Evolutionary conservation across 2,113 vertebrate species (phyloP), one percentile per base, ranked within the genome.

Genomic region (Raphicerus campestris): DNA sequence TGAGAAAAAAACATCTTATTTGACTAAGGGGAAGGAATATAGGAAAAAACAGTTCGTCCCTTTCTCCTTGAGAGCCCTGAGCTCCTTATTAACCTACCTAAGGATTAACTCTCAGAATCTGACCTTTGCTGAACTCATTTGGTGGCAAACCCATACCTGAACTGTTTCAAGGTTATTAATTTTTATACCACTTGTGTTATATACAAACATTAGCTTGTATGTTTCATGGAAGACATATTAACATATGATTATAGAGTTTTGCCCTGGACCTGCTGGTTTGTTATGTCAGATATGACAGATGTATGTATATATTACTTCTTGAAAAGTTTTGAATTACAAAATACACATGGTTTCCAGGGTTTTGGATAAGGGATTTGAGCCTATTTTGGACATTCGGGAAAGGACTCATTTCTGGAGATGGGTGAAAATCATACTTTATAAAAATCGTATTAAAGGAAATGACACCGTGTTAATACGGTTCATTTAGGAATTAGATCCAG

Each of bases 291-390:
- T 88, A 42, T 10, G 32, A n/a, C 19, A 84, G 24, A 39, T 22
- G 35, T 39, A 26, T 75, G 13, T 19, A 81, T 15, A 28, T 77
- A 24, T 17, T 75, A 73, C 22, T 94, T 92, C 94, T 63, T 26
- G 92, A 20, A 97, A 58, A 81, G 24, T 87, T 90, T 93, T 58
- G 39, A 94, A 81, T 97, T 90, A 32, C 39, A 78, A 63, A 87
- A 49, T 91, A 60, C 7, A 20, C 53, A 22, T 45, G 1, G 7
- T 78, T n/a, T 92, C 35, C 10, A 84, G 51, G 45, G 19, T 87
- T 95, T 97, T 35, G 30, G 26, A 55, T 80, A 55, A 87, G 58
- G 66, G 16, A 22, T 32, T 16, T 2, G 60, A 95, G 6, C 45
- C 80, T 77, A 15, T 56, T 90, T 83, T 75, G 45, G 47, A 75